A percentile compares a stretch with the other conserved stretches of the same genome.
Evolutionary conservation across 64 coral and sea anemone genomes (phyloP).

Genomic region (Acropora tenuis): DNA sequence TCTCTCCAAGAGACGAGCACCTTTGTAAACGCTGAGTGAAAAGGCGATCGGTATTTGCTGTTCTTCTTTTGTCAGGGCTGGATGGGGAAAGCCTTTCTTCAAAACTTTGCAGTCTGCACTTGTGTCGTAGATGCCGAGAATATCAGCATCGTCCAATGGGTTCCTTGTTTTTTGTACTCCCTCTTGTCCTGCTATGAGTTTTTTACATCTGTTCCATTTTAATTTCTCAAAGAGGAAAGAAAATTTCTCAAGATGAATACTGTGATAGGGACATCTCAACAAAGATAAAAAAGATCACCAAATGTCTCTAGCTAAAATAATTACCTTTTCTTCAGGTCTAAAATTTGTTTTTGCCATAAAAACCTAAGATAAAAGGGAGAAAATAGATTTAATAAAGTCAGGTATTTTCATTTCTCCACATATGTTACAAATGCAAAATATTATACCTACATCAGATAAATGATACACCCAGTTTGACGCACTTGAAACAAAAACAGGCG

Average conservation of each 20-base stretch:
- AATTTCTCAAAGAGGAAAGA: background rate
- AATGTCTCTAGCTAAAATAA: too few species aligned
- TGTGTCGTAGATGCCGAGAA: background rate
- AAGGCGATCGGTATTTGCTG: conserved; percentile 25
- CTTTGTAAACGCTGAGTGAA: conserved; percentile 29
- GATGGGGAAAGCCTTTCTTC: background rate
- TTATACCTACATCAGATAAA: too few species aligned
- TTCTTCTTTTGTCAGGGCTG: conserved; percentile 1
- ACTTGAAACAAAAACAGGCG: too few species aligned
- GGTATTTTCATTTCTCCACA: too few species aligned
- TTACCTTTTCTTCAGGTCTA: too few species aligned
- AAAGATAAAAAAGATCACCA: too few species aligned
- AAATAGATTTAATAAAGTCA: too few species aligned
- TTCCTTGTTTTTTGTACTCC: background rate
- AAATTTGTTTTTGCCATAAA: too few species aligned
- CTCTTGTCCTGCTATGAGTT: conserved; percentile 16
- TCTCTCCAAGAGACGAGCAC: conserved; percentile 4
- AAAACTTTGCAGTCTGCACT: conserved; percentile 3
- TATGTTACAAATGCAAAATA: too few species aligned
- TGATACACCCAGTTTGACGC: too few species aligned
- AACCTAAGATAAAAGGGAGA: too few species aligned
- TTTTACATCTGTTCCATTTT: conserved; percentile 25
- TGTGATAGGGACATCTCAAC: too few species aligned
- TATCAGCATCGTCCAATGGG: background rate
- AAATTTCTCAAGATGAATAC: background rate